Base-by-base conservation (phyloP, 2,113 vertebrate species). In the Sprattus sprattus region DNA sequence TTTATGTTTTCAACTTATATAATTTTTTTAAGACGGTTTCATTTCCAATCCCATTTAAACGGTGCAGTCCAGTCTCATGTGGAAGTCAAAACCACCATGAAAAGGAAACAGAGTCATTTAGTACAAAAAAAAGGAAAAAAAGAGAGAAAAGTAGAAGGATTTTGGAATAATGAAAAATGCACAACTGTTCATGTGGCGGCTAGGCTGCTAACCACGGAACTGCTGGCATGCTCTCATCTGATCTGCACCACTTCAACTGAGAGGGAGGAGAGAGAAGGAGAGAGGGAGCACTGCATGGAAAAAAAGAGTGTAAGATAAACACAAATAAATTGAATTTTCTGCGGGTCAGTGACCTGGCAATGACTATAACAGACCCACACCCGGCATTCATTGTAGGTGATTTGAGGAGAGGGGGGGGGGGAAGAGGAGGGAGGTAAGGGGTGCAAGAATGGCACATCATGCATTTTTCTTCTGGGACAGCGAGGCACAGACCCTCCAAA, bases 401-500 rank as follows among this genome's bases (percentile, higher is more conserved):
- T 81, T 82, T 78, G 71, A 78, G 71, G 83, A 75, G 82, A 87
- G 20, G 9, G 84, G 54, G 47, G 85, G 57, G 47, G 32, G 11
- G 11, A 11, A 2, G 25, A 11, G 25, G 64, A 49, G 47, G 81
- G 46, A 47, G 81, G 39, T 71, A 83, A 5, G 45, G 83, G 46
- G 44, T 49, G 71, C 85, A 47, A 49, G 80, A 87, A 83, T 84
- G 82, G 47, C 86, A 89, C 85, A 16, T 88, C 44, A 90, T 91
- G 83, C 81, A 81, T 88, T 91, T 91, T 82, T 87, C 88, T 86
- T 80, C 44, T 89, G 88, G 82, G 90, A 88, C 39, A 47, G 87
- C 28, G 84, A 81, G 85, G 85, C 83, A 2, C 83, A 54, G 83
- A 15, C 47, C 39, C 50, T 39, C 9, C n/a, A 20, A 20, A 44